Percentiles rank a stretch among this genome's conserved stretches.
Conservation (phyloP, 2,113 vertebrate species). For the Bufo bufo region DNA sequence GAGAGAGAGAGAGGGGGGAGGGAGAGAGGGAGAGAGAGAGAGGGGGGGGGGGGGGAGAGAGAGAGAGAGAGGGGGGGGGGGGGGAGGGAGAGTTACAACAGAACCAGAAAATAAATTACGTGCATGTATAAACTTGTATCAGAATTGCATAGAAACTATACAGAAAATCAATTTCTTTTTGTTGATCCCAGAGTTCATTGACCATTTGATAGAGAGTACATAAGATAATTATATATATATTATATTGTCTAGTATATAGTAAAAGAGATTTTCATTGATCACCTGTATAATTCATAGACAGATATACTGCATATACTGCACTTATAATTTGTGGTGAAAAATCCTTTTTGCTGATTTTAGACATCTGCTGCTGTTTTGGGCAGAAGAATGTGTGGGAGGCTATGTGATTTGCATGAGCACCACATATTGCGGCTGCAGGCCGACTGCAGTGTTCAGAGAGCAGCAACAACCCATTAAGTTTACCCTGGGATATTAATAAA, state of each 20-base stretch:
- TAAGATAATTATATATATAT: background rate
- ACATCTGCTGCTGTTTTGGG: background rate
- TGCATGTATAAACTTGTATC: too few relatives aligned
- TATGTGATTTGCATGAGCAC: constrained; percentile 33
- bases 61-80: too few relatives aligned
- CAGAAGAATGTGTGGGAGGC: constrained; percentile 38
- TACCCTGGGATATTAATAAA: constrained; percentile 16
- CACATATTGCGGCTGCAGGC: constrained; percentile 30
- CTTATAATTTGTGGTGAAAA: background rate
- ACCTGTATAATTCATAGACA: background rate
- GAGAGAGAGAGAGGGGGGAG: too few relatives aligned
- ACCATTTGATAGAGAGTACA: background rate
- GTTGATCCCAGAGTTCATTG: background rate
- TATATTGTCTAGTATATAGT: background rate
- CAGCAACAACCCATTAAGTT: background rate
- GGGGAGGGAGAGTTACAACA: too few relatives aligned
- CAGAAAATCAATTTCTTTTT: background rate
- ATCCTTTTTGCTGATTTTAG: background rate
- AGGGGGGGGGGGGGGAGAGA: too few relatives aligned
- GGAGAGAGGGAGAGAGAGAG: too few relatives aligned
- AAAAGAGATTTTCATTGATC: too few relatives aligned
- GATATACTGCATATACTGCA: too few relatives aligned
- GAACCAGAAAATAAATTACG: too few relatives aligned
- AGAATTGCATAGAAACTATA: background rate
- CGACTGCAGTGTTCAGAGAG: constrained; percentile 34